These are phyloP conservation scores for Isurus oxyrinchus DNA, from an alignment of 2,113 vertebrate species.

Conservation along the genomic window DNA sequence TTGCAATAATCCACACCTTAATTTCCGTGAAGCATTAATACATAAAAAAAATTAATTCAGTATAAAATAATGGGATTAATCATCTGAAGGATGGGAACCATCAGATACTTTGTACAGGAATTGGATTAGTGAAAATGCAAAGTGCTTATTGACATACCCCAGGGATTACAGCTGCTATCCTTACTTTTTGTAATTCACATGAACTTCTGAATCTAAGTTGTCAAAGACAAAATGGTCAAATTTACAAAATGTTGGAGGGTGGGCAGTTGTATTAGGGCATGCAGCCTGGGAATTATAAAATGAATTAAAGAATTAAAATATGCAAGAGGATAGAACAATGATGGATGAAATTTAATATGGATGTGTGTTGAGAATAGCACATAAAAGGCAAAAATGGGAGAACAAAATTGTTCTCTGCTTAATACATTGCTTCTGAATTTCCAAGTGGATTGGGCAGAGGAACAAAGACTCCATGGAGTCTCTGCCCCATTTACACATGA, in stretches of 20 bases:
- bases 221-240: background rate
- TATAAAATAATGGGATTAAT: background rate
- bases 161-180: background rate
- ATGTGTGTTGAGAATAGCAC: background rate
- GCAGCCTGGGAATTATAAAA: background rate
- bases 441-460: background rate
- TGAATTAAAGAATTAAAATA: background rate
- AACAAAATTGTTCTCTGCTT: background rate
- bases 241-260: background rate
- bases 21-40: too few species aligned
- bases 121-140: background rate
- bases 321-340: background rate
- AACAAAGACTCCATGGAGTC: background rate
- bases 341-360: background rate
- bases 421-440: background rate
- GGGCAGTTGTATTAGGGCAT: background rate
- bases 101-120: background rate
- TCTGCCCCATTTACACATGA: background rate
- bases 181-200: background rate
- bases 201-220: background rate
- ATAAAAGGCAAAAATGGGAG: background rate
- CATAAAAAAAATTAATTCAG: background rate
- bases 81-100: background rate
- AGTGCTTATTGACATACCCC: background rate
- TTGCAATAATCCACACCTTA: background rate